phyloP scores from a whole-genome alignment of 2,113 vertebrate species.

The Rhynchomys soricoides region DNA sequence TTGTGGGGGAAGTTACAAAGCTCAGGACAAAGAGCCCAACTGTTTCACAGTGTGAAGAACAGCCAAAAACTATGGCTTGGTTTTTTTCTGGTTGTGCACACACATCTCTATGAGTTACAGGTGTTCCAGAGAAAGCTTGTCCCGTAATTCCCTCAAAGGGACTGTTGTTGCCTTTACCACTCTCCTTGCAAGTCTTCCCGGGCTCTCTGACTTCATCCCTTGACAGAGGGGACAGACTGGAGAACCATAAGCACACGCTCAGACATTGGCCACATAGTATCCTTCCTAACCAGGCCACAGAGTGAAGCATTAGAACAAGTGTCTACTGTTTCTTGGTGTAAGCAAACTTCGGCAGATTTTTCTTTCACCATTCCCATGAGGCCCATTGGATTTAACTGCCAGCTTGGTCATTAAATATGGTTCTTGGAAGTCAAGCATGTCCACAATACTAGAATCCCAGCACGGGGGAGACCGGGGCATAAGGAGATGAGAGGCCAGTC shows the following conservation, averaged over 20 bases:
- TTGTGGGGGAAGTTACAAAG: neutral
- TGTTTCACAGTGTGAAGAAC: neutral
- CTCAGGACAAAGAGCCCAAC: neutral
- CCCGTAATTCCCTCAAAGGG: neutral
- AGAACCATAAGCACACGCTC: neutral
- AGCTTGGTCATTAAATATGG: slow-evolving; percentile 56
- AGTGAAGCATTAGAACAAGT: neutral
- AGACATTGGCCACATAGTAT: neutral
- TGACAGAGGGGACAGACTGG: neutral
- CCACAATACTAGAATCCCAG: neutral
- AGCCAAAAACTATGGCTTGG: neutral
- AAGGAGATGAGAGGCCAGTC: neutral
- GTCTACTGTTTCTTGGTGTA: neutral
- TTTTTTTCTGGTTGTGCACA: neutral
- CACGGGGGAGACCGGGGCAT: neutral
- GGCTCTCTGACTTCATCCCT: neutral
- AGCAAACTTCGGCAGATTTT: neutral
- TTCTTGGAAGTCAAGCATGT: slow-evolving; percentile 54
- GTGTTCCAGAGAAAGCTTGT: neutral
- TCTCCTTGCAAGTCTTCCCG: neutral
- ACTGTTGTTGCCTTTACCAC: neutral
- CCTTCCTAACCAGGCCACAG: slow-evolving; percentile 24
- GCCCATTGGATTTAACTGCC: slow-evolving; percentile 36
- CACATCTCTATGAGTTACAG: neutral
- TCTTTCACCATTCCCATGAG: slow-evolving; percentile 33